Conservation (phyloP, 2,888 invertebrate species). For the Sesia bembeciformis region DNA sequence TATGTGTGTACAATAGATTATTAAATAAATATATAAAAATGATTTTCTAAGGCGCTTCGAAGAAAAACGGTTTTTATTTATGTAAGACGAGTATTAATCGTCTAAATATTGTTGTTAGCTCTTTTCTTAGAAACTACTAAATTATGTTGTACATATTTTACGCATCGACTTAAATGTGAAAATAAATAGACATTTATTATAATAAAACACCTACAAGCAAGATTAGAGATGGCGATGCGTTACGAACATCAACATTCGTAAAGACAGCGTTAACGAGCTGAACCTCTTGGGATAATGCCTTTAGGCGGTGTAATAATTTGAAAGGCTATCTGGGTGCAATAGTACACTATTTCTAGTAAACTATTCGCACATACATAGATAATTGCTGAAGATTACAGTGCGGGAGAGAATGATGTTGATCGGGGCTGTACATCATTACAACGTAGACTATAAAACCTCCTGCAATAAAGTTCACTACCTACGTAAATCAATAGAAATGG, state of each 20-base stretch:
- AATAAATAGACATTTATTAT: background rate
- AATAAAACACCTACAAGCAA: background rate
- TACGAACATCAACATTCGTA: conserved; percentile 12
- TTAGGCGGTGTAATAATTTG: conserved; percentile 17
- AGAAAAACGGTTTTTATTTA: too few species aligned
- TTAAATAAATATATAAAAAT: too few species aligned
- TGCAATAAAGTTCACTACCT: background rate
- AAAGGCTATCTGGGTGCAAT: conserved; percentile 13
- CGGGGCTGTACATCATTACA: background rate
- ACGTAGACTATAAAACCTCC: background rate
- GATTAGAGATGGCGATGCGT: background rate
- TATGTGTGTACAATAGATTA: too few species aligned
- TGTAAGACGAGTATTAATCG: too few species aligned
- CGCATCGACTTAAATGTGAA: background rate
- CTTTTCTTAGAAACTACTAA: too few species aligned
- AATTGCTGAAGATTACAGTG: conserved; percentile 7
- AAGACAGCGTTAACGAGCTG: conserved; percentile 12
- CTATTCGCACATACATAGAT: conserved; percentile 7
- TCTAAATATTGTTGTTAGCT: too few species aligned
- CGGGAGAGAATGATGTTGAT: conserved; percentile 1
- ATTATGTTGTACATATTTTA: background rate
- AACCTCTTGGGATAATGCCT: conserved; percentile 11
- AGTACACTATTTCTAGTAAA: conserved; percentile 5
- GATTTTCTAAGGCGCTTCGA: too few species aligned
- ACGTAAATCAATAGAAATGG: background rate